phyloP scores from a whole-genome alignment of 2,797 vertebrate species.

The Clamator glandarius region DNA sequence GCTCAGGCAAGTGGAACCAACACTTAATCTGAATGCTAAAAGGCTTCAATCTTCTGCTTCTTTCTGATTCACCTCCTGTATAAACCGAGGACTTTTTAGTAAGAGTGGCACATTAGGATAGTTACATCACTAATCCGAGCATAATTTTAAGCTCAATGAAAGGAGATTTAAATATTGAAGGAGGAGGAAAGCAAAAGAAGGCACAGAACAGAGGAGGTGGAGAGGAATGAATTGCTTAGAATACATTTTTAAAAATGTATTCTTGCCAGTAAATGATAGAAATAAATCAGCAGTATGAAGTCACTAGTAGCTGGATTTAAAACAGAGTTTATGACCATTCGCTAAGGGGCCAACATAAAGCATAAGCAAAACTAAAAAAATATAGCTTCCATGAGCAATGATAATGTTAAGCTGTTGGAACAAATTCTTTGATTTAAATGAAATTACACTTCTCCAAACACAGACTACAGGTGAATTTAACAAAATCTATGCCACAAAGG shows the following conservation, averaged over 20 bases:
- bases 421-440: not conserved
- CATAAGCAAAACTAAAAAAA: constrained; percentile 58
- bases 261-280: constrained; percentile 60
- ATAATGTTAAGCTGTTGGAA: not conserved
- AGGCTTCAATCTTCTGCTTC: constrained; percentile 56
- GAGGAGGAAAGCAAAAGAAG: not conserved
- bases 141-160: constrained; percentile 48
- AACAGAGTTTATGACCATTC: constrained; percentile 54
- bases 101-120: constrained; percentile 60
- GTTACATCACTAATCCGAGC: constrained; percentile 47
- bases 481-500: not conserved
- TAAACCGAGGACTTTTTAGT: constrained; percentile 52
- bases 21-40: constrained; percentile 71
- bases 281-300: constrained; percentile 65
- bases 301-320: constrained; percentile 49
- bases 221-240: constrained; percentile 24
- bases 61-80: constrained; percentile 62
- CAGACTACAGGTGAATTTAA: not conserved
- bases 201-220: not conserved
- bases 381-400: not conserved
- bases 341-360: constrained; percentile 46
- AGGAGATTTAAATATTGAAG: not conserved
- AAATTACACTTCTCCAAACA: constrained; percentile 14
- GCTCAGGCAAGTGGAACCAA: constrained; percentile 77
- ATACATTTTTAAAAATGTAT: not conserved